Base-by-base conservation (phyloP, 1,140 invertebrate species). In the Helicoverpa zea region DNA sequence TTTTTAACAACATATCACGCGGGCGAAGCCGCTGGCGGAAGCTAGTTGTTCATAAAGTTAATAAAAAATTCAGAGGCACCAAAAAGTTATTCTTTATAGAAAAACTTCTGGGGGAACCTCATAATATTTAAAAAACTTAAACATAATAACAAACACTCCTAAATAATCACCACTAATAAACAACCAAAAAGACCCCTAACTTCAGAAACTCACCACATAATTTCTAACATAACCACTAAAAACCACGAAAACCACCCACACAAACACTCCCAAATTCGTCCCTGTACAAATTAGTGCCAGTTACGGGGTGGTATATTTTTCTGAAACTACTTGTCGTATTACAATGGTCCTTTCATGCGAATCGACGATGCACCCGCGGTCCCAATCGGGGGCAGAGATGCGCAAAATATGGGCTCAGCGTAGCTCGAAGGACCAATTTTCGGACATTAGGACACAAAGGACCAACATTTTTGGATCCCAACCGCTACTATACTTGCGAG, bases 221-320 rank as follows among this genome's bases (percentile, higher is more conserved):
- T 47, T 64, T 43, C n/a, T n/a, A 43, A 9, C 14, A 13, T 7
- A 35, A 30, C 13, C n/a, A 64, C 30, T 14, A 7, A 64, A 3
- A 11, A 5, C 14, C 4, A 66, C 1, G 11, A 23, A 11, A 47
- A 61, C 35, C 14, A 49, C 13, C 29, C 30, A 30, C 43, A n/a
- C 11, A 10, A 51, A 29, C 14, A 5, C 1, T 3, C 47, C 81
- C 43, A 54, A 89, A 56, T 93, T 2, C 91, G 70, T 61, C 86
- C 87, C 92, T 92, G 92, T 63, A 18, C 84, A 90, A 91, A 90
- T 91, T 92, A 92, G 91, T 89, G 78, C 82, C 82, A 89, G 79
- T 86, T 86, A 90, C 91, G 89, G 92, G 91, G 93, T 92, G 90
- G 92, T 89, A 92, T 88, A 90, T 87, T 90, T 85, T 90, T 89